Percentiles rank a stretch among this genome's conserved stretches.
These are phyloP conservation scores for Onychomys arenicola DNA, from an alignment of 2,797 vertebrate species.

Conservation along the genomic window DNA sequence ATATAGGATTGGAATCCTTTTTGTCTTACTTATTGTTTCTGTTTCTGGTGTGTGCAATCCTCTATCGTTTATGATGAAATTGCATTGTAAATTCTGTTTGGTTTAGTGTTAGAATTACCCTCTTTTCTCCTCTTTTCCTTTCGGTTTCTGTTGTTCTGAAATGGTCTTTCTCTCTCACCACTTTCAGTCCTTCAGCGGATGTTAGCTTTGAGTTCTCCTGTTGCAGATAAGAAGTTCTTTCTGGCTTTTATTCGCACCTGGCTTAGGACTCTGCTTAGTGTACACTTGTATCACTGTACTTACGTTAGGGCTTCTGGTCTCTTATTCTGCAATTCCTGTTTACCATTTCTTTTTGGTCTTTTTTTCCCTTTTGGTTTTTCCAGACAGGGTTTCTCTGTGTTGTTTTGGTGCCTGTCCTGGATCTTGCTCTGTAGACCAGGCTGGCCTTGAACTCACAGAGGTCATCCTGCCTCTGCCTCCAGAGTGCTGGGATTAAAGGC, in stretches of 20 bases:
- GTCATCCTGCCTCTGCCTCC: too few relatives aligned
- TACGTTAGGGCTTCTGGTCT: not conserved
- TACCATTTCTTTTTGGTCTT: not conserved
- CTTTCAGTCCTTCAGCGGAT: not conserved
- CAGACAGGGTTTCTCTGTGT: too few relatives aligned
- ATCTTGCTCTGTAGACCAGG: too few relatives aligned
- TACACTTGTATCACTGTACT: not conserved
- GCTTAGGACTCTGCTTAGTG: not conserved
- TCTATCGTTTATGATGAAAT: not conserved
- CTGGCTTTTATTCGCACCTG: not conserved
- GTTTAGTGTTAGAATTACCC: constrained; percentile 15
- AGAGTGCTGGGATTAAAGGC: too few relatives aligned
- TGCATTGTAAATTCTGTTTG: constrained; percentile 12
- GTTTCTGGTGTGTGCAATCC: not conserved
- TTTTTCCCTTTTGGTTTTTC: not conserved
- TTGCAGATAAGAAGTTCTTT: not conserved
- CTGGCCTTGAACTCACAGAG: too few relatives aligned
- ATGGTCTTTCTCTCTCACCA: not conserved
- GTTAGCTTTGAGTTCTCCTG: not conserved
- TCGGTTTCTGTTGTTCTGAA: not conserved
- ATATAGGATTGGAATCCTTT: not conserved
- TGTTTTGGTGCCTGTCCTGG: too few relatives aligned
- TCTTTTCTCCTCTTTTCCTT: not conserved
- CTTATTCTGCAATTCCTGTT: not conserved
- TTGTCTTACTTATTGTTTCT: not conserved